Evolutionary conservation across 2,113 vertebrate genomes (phyloP).

Genomic region (Pedionomus torquatus): DNA sequence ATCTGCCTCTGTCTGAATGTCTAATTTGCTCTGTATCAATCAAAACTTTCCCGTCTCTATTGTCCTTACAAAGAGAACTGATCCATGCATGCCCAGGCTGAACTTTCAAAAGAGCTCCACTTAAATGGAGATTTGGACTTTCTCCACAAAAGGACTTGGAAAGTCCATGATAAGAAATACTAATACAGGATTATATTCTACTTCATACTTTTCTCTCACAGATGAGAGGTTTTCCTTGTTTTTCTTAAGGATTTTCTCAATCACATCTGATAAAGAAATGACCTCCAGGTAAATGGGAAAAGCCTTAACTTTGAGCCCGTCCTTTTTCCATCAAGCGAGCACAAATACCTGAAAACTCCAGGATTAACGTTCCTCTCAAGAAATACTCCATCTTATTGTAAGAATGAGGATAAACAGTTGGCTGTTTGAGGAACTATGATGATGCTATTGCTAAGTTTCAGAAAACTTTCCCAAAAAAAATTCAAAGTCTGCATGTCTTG

Average conservation of each 20-base stretch:
- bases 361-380: background rate
- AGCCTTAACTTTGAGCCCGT: background rate
- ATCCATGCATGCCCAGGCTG: background rate
- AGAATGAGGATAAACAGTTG: background rate
- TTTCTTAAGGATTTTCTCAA: constrained; percentile 4
- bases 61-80: background rate
- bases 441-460: background rate
- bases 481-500: background rate
- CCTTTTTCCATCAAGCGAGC: background rate
- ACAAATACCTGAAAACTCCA: background rate
- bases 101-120: background rate
- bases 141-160: background rate
- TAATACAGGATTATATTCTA: background rate
- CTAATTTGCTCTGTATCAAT: background rate
- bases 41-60: background rate
- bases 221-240: background rate
- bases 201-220: background rate
- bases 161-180: background rate
- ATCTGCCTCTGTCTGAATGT: background rate
- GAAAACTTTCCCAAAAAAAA: background rate
- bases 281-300: background rate
- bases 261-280: background rate
- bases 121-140: constrained; percentile 17
- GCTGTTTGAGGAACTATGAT: background rate
- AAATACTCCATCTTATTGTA: background rate